Conservation (phyloP, 2,888 invertebrate species). For the Epinotia bilunana region DNA sequence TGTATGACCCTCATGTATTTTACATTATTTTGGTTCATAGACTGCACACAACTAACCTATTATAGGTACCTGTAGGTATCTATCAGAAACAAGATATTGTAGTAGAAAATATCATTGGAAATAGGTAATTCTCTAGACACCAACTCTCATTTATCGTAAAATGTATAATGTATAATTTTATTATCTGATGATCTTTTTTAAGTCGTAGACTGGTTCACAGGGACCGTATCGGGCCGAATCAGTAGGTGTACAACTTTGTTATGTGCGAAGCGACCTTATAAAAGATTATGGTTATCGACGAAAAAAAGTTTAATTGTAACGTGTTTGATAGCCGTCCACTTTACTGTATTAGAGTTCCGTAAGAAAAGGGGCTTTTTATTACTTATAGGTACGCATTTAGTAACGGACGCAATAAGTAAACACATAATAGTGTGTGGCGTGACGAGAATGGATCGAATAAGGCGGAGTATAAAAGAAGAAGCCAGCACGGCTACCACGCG, state of each 20-base stretch:
- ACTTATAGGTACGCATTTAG: no score
- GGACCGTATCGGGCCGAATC: conserved; percentile 14
- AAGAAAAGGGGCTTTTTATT: background rate
- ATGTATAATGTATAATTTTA: conserved; percentile 32
- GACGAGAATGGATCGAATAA: no score
- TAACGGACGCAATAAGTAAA: no score
- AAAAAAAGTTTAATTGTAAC: conserved; percentile 34
- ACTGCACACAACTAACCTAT: no score
- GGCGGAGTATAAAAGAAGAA: no score
- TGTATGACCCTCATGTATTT: no score
- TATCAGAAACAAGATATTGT: background rate
- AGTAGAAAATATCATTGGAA: background rate
- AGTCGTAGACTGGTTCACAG: conserved; percentile 20
- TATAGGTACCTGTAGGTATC: no score
- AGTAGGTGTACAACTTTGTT: conserved; percentile 36
- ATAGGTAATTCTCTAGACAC: background rate
- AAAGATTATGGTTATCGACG: conserved; percentile 39
- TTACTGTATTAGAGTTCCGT: conserved; percentile 24
- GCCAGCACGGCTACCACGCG: no score
- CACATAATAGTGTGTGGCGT: no score
- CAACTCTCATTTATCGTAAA: conserved; percentile 5
- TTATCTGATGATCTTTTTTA: background rate
- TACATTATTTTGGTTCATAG: no score
- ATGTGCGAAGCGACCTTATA: conserved; percentile 36
- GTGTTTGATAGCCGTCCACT: conserved; percentile 9